Base-by-base conservation (phyloP, 2,113 vertebrate species). In the Eulemur macaco region DNA sequence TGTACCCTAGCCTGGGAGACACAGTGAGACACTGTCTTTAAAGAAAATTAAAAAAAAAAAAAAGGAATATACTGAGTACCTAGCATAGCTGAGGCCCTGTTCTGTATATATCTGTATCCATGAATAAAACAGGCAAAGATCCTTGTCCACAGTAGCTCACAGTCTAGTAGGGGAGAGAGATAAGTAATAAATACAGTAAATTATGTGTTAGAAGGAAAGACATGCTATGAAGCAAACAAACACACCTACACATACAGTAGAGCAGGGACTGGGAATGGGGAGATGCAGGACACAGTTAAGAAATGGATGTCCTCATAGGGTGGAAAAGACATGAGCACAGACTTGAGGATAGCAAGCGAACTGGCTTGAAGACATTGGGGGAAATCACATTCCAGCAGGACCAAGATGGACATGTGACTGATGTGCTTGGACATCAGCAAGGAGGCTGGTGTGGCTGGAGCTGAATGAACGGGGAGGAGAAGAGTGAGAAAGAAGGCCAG, bases 51-150 rank as follows among this genome's bases (percentile, higher is more conserved):
- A 50, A 50, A 13, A 50, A 50, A 50, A 13, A 50, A 50, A 50
- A 54, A 54, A 56, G 54, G 54, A 21, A 56, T 56, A 21, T 45
- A 27, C 23, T 42, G 69, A 73, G 69, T 39, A 58, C 39, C 11
- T 23, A 77, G 29, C 18, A 76, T 15, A 42, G 17, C 4, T 54
- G 37, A 78, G 77, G 47, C 11, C 34, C 6, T 68, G 45, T 42
- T 45, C 21, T 18, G 11, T 37, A 7, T 56, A 29, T 29, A 23
- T 42, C 68, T 34, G 11, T 81, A 42, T 18, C 39, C 37, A 50
- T 68, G 60, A 88, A 78, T 20, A 66, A 66, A 66, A 96, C 5
- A 81, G 31, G 18, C 11, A 42, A 88, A 77, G 25, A 92, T 42
- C 10, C 23, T 54, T 80, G 37, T 23, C 39, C 37, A 82, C 5